Evolutionary conservation across 2,888 invertebrate species (phyloP).

Genomic region (Scaptomyza reducta): DNA sequence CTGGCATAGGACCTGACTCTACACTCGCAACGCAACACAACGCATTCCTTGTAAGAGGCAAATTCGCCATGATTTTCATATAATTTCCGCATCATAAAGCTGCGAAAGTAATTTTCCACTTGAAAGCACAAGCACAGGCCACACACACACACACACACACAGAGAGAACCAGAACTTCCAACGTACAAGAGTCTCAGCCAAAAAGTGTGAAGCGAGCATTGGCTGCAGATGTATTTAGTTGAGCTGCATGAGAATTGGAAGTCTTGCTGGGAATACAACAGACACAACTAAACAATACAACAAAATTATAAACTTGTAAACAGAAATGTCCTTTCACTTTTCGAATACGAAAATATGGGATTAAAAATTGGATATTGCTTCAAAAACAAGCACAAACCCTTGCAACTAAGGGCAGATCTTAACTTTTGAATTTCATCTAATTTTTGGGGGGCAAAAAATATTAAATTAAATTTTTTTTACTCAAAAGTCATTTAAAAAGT

Average conservation of each 20-base stretch:
- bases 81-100: conserved; percentile 84
- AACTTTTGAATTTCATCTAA: too few species aligned
- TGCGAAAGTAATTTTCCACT: conserved; percentile 84
- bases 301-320: neutral
- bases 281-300: neutral
- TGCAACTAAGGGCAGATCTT: too few species aligned
- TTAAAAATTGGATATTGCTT: neutral
- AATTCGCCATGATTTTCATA: conserved; percentile 83
- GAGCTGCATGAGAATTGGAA: neutral
- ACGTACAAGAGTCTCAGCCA: conserved; percentile 20
- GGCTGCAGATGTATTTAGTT: conserved; percentile 16
- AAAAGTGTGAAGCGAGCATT: conserved; percentile 47
- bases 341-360: neutral
- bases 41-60: conserved; percentile 76
- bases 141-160: conserved; percentile 14
- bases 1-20: conserved; percentile 8
- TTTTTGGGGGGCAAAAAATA: too few species aligned
- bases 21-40: conserved; percentile 6
- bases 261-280: neutral
- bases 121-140: conserved; percentile 74
- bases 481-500: too few species aligned
- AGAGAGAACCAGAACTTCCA: conserved; percentile 2
- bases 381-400: neutral
- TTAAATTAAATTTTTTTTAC: too few species aligned
- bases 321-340: neutral